Conservation (phyloP, 1,140 invertebrate species). For the Drosophila hydei region DNA sequence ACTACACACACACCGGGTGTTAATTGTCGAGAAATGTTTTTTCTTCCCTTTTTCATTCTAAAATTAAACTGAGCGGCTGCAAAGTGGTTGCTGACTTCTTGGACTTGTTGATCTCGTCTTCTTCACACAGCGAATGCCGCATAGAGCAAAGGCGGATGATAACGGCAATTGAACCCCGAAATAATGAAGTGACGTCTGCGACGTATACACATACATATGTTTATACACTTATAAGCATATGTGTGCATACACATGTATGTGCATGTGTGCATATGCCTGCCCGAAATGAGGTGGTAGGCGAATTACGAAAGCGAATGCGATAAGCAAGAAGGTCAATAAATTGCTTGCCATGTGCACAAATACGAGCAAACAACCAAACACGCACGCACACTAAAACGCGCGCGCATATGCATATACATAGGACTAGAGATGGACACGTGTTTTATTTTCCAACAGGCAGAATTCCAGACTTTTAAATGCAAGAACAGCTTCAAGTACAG, state of each 20-base stretch:
- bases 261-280: slow-evolving; percentile 2
- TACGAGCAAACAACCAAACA: slow-evolving; percentile 3
- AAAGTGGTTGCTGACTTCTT: slow-evolving; percentile 28
- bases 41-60: not conserved
- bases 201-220: slow-evolving; percentile 10
- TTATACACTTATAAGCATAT: not conserved
- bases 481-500: not conserved
- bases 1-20: slow-evolving; percentile 33
- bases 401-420: slow-evolving; percentile 20
- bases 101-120: slow-evolving; percentile 2
- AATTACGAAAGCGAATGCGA: slow-evolving; percentile 61
- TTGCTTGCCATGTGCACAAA: slow-evolving; percentile 54
- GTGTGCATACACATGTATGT: not conserved
- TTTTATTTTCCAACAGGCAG: not conserved
- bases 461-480: not conserved
- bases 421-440: slow-evolving; percentile 5
- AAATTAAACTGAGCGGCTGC: slow-evolving; percentile 17
- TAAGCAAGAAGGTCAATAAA: slow-evolving; percentile 80
- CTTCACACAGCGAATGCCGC: not conserved
- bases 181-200: slow-evolving; percentile 55
- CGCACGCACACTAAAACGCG: slow-evolving; percentile 10
- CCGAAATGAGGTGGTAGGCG: slow-evolving; percentile 39
- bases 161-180: slow-evolving; percentile 38
- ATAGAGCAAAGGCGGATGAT: slow-evolving; percentile 31
- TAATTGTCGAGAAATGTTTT: slow-evolving; percentile 35